Base-by-base conservation (phyloP, 1,140 invertebrate genomes). In the Aleiodes sp. region DNA sequence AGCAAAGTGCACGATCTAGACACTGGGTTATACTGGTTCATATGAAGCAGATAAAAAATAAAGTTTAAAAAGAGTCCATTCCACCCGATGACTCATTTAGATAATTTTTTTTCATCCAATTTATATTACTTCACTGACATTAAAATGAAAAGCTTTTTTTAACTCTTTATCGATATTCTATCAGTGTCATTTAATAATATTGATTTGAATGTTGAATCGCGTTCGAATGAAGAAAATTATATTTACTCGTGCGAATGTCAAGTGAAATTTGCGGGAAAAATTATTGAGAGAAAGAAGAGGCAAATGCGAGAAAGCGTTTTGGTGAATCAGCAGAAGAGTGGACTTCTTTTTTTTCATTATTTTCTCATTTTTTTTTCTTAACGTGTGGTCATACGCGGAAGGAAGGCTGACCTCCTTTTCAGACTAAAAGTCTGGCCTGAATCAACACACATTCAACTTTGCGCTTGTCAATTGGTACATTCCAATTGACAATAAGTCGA, bases 371-470 rank as follows among this genome's bases (percentile, higher is more conserved):
- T 59, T 31, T 59, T 26, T 31, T 12, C 16, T 28, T 24, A 43
- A 52, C 43, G 29, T 65, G 28, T 46, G 41, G 41, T 28, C n/a
- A 43, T 62, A 66, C 46, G 29, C 46, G 46, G 35, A 68, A 60
- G 66, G 66, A 68, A 61, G n/a, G 66, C 66, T 68, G 66, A 68
- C 66, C 66, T 68, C 66, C 59, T 68, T 68, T 61, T 52, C 6
- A 61, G 9, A 41, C 26, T 61, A 41, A 59, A 68, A 41, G 26
- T 62, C 57, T 68, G 37, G 57, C 57, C 65, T 68, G 56, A 68
- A 68, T 62, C 39, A 62, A 68, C 57, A 68, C 65, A 59, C 62
- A 19, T 26, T 59, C 21, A 37, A 59, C n/a, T 52, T 31, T 21
- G 46, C 21, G n/a, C 65, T 43, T 26, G 57, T 61, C 65, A 68